Percentiles rank a stretch among this genome's conserved stretches.
phyloP scores from a whole-genome alignment of 2,113 vertebrate genomes.

The Baryphthengus martii region DNA sequence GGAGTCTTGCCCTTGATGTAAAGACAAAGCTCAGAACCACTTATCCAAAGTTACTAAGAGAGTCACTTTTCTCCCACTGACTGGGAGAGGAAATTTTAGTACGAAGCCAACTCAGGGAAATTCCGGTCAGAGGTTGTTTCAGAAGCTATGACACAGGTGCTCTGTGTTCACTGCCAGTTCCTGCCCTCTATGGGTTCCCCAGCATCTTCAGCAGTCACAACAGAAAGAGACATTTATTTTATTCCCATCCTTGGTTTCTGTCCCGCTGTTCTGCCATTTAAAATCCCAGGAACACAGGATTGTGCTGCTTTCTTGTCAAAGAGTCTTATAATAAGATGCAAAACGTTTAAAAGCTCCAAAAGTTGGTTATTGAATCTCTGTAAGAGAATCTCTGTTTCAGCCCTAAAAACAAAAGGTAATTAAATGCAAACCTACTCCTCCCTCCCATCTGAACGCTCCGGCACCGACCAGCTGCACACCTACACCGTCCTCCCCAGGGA shows the following conservation, averaged over 20 bases:
- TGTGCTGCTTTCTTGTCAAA: background rate
- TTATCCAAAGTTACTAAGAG: fast-evolving
- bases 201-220: background rate
- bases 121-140: background rate
- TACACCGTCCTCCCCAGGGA: background rate
- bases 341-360: background rate
- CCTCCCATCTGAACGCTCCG: background rate
- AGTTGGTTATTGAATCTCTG: background rate
- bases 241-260: background rate
- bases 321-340: background rate
- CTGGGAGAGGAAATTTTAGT: background rate
- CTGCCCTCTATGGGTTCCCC: background rate
- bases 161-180: background rate
- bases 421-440: background rate
- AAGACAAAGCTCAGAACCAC: background rate
- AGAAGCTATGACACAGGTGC: background rate
- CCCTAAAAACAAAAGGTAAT: background rate
- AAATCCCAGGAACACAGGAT: background rate
- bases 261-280: background rate
- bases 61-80: background rate
- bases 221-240: background rate
- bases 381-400: background rate
- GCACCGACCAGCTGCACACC: background rate
- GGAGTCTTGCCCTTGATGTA: too few relatives aligned
- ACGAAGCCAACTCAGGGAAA: background rate